Evolutionary conservation across 2,797 vertebrate genomes (phyloP), one percentile per base, ranked within the genome.

Genomic region (Antrozous pallidus): DNA sequence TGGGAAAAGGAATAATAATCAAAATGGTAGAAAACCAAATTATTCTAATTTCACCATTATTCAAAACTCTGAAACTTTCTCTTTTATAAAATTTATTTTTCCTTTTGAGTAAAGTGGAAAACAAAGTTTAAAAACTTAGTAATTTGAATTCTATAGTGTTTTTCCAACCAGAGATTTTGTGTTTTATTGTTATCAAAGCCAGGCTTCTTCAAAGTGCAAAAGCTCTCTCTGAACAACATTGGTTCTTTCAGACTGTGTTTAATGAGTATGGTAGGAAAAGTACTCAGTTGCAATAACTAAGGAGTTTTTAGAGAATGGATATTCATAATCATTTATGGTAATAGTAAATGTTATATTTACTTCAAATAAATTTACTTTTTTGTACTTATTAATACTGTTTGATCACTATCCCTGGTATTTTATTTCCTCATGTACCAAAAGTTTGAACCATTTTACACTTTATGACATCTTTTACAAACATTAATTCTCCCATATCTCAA

Each of bases 131-230:
- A 81, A 78, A 95, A 54, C 10, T 95, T 94, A 75, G 38, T 85
- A 86, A 28, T 56, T 58, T 58, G 20, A 79, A 54, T 82, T 93
- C 16, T 91, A 94, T 80, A 95, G 78, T 9, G 74, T 82, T 91
- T 96, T 8, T 16, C 20, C 9, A 49, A 6, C 74, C 71, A 80
- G 42, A 94, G 47, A 10, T 3, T 69, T 71, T 96, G 26, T 67
- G 83, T 82, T 96, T 96, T 92, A 69, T 67, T 95, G 89, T 93
- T 58, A 88, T 95, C 24, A 73, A 86, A 91, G 24, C 86, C 91
- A 92, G 81, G 0, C 49, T 94, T 90, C 95, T 92, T 91, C 13
- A 28, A 86, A 36, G 38, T 24, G 70, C 92, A 93, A 97, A 45
- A 92, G 13, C 88, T 93, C 89, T 95, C 82, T 93, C 73, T 96